phyloP scores from a whole-genome alignment of 2,888 invertebrate species.

The Habroteleia sp. region DNA sequence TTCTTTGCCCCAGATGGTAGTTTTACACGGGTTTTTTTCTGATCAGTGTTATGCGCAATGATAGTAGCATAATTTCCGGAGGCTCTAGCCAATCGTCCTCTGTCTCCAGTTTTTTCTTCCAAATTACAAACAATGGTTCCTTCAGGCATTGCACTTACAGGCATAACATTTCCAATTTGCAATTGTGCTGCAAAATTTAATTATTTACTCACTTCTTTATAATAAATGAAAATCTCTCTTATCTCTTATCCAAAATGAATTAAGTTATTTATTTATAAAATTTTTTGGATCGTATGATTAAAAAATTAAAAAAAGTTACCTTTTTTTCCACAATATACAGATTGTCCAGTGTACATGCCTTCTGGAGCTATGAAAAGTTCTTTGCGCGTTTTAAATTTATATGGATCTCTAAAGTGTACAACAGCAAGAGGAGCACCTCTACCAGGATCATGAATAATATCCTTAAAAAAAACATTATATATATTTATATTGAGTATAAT shows the following conservation, averaged over 20 bases:
- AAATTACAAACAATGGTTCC: constrained; percentile 99
- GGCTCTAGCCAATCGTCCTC: constrained; percentile 97
- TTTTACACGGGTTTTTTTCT: constrained; percentile 97
- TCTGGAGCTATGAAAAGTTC: constrained; percentile 99
- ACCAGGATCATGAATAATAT: constrained; percentile 99
- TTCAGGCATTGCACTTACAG: constrained; percentile 99
- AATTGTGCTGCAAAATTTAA: constrained; percentile 85
- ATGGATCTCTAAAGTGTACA: constrained; percentile 99
- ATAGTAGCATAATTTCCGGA: constrained; percentile 99
- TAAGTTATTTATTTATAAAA: too few relatives aligned
- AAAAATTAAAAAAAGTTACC: too few relatives aligned
- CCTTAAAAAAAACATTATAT: too few relatives aligned
- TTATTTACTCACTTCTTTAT: too few relatives aligned
- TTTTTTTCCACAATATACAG: constrained; percentile 99
- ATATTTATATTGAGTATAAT: too few relatives aligned
- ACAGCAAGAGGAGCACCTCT: constrained; percentile 98
- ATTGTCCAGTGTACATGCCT: constrained; percentile 99
- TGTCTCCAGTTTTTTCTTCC: constrained; percentile 99
- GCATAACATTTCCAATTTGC: constrained; percentile 97
- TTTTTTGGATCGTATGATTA: too few relatives aligned
- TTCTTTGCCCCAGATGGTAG: constrained; percentile 99
- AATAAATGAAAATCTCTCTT: too few relatives aligned
- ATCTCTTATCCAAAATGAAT: too few relatives aligned
- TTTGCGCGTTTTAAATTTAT: constrained; percentile 97
- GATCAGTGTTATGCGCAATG: constrained; percentile 99